These are phyloP conservation scores for Eretmocerus hayati DNA, from an alignment of 2,888 invertebrate genomes.

Conservation along the genomic window DNA sequence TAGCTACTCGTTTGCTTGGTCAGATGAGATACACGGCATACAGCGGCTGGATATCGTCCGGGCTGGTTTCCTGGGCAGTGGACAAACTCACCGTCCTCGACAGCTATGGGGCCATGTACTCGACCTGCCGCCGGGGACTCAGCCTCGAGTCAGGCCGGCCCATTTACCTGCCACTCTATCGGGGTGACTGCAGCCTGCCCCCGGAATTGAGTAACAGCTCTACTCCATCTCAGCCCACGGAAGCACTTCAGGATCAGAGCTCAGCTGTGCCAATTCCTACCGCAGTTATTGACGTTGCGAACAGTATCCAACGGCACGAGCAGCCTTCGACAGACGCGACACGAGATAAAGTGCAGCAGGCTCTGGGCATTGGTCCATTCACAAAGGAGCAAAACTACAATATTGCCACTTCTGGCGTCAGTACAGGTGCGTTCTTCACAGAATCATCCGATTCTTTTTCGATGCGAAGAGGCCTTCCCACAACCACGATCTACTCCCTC, in stretches of 20 bases:
- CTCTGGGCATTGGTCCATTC: conserved; percentile 36
- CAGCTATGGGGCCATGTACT: conserved; percentile 76
- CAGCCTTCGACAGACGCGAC: conserved; percentile 7
- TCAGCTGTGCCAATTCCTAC: neutral
- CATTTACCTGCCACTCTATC: conserved; percentile 64
- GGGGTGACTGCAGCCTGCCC: conserved; percentile 70
- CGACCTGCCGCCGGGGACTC: conserved; percentile 71
- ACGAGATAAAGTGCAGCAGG: conserved; percentile 4
- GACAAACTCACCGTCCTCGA: conserved; percentile 78
- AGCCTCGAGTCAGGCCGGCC: conserved; percentile 67
- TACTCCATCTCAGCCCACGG: no score
- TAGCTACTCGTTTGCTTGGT: no score
- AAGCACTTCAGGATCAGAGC: no score
- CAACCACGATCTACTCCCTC: no score
- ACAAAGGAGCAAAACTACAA: conserved; percentile 40
- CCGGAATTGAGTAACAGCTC: conserved; percentile 43
- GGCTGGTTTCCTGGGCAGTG: conserved; percentile 70
- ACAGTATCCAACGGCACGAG: conserved; percentile 21
- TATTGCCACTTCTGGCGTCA: no score
- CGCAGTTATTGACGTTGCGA: neutral
- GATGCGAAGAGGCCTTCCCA: no score
- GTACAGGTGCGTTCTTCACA: no score
- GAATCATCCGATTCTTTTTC: no score
- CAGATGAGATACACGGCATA: conserved; percentile 79
- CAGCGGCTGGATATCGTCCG: conserved; percentile 84